Evolutionary conservation across 2,113 vertebrate genomes (phyloP), one percentile per base, ranked within the genome.

Genomic region (Thinocorus orbignyianus): DNA sequence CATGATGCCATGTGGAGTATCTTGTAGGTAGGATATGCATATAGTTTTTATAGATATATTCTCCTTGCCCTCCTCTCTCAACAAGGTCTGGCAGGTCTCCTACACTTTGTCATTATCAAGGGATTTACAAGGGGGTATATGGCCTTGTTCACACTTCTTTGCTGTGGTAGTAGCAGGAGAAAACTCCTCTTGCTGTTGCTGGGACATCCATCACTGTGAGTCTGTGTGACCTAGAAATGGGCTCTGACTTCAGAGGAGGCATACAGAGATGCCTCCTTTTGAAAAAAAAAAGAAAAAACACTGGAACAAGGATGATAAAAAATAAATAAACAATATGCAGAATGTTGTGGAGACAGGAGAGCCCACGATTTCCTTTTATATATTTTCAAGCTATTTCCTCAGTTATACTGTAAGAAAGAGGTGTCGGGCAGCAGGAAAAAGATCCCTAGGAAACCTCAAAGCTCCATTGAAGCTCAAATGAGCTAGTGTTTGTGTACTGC

Each of bases 211-310:
- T 66, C 13, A 7, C 23, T 57, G 44, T n/a, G 49, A 92, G 44
- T 22, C 8, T 57, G 14, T 2, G 0, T 2, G 2, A 35, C 28
- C 17, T 52, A 3, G 17, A 48, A 4, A 12, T 31, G 23, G 6
- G 3, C 2, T 55, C 23, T 83, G 48, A 42, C 42, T 71, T 66
- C 18, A 62, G 24, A 81, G 5, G 17, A 85, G 48, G 7, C 15
- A 60, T 61, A 52, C 2, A 33, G 20, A 71, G 11, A 35, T 35
- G 10, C 33, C 60, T 60, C 23, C 30, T 65, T 58, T 13, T 26
- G 33, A 73, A 66, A 39, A 66, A 51, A 48, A 19, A 44, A 44
- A 17, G 13, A 44, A 44, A 44, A 12, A 44, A 14, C 17, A 54
- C 9, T 1, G 1, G 9, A 2, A 70, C 51, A 86, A 46, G 0